Base-by-base conservation (phyloP, 2,888 invertebrate genomes). In the Drosophila anceps region DNA sequence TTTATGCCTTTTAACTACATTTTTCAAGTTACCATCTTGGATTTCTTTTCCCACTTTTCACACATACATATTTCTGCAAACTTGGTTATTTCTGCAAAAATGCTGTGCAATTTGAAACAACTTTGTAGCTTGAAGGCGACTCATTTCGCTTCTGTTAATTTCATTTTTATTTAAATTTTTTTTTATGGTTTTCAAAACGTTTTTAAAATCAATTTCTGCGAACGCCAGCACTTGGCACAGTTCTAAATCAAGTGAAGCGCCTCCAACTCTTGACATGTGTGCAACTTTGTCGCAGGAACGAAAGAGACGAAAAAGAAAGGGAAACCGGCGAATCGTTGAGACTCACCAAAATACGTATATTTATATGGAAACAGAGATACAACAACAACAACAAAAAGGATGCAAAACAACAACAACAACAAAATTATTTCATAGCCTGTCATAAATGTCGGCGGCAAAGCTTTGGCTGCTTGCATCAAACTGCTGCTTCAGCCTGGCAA, bases 211-310 rank as follows among this genome's bases (percentile, higher is more conserved):
- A 84, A 85, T 85, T 84, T 86, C 88, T 74, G 74, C 86, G 88
- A 86, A 86, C 76, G 82, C 80, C 81, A 85, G 76, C 33, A 53
- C 37, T 84, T 85, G 88, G 85, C 90, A 90, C 81, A 82, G 88
- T 88, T 91, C 81, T 90, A 90, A 91, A 90, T 90, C 90, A 91
- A 85, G 79, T 75, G 85, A 71, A 88, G 84, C 84, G 84, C 84
- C 84, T 76, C 85, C 83, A 75, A 62, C 31, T 84, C 79, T 83
- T 88, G 84, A 85, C 84, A 85, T 83, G 79, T 88, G 88, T 82
- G 84, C 84, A 85, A 85, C 84, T 71, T 85, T 85, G 84, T 85
- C 73, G 81, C 55, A 20, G 29, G 33, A 31, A 24, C 15, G 27
- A 64, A 58, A 24, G 29, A 46, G 1, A 33, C 33, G 7, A 48